Base-by-base conservation (phyloP, 1,140 invertebrate species). In the Himalopsyche phryganea region DNA sequence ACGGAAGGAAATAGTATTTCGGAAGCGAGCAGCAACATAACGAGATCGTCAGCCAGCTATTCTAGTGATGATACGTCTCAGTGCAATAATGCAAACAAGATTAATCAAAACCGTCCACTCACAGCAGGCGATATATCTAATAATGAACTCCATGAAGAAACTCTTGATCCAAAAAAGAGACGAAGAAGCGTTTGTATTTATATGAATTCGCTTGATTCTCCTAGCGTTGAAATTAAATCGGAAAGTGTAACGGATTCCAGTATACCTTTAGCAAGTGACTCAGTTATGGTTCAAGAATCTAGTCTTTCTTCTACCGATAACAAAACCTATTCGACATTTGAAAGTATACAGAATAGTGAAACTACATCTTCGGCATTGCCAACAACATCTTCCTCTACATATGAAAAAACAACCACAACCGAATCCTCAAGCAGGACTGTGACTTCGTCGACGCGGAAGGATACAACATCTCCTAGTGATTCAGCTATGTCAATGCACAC, bases 401-500 rank as follows among this genome's bases (percentile, higher is more conserved):
- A 49, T 1, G 60, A 58, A 14, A 62, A 47, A 23, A 57, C 48
- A 1, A 62, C 60, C 0, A 59, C 61, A 11, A 59, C 57, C 6
- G 51, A 58, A 40, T 51, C 61, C 1, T 50, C 53, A 6, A 23
- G 33, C 20, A 35, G 13, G 4, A 54, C 33, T 2, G 36, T 28
- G 11, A 36, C 45, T 13, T 33, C 58, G 1, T 50, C 46, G 11
- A 47, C 45, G 2, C 50, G 36, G 18, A 48, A 46, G 18, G 58
- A 60, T 23, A 64, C 53, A 1, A 49, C 53, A n/a, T 58, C 61
- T 1, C 42, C 58, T 1, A 50, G 53, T 14, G 62, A 64, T 50
- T 64, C 62, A 19, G 62, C 62, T 6, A 51, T 64, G 50, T 64
- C 62, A 0, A 56, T 58, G n/a, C 42, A 51, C 14, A 60, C 52